These are phyloP conservation scores for Volucella inanis DNA, from an alignment of 2,888 invertebrate species.

Conservation along the genomic window DNA sequence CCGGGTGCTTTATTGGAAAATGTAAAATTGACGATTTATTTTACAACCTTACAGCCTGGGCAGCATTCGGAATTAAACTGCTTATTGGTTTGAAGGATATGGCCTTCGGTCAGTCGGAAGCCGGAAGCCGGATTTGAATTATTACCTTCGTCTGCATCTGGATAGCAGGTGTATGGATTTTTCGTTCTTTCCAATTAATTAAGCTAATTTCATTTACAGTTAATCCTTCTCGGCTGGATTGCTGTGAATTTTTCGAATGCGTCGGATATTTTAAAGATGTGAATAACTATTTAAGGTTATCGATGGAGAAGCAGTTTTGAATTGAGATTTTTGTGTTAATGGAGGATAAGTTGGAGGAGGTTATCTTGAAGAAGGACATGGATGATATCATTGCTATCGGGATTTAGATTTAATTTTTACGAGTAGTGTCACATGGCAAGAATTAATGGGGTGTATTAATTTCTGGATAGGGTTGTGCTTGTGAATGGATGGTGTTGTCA, in stretches of 20 bases:
- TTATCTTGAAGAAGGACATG: neutral
- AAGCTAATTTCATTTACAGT: slow-evolving; percentile 11
- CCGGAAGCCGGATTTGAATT: slow-evolving; percentile 1
- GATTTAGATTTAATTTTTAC: slow-evolving; percentile 4
- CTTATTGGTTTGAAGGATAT: neutral
- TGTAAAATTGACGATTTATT: slow-evolving; percentile 35
- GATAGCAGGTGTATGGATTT: slow-evolving; percentile 32
- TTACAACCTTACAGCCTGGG: neutral
- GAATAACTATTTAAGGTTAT: slow-evolving; percentile 8
- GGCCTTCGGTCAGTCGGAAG: neutral
- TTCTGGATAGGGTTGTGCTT: neutral
- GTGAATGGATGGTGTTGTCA: too few relatives aligned
- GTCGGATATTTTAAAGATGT: too few relatives aligned
- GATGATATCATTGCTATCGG: slow-evolving; percentile 14
- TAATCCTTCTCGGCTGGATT: neutral
- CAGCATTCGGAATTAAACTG: neutral
- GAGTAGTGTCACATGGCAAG: slow-evolving; percentile 10
- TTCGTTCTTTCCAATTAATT: slow-evolving; percentile 30
- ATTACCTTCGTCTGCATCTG: slow-evolving; percentile 1
- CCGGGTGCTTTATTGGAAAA: slow-evolving; percentile 6
- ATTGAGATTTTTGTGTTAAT: neutral
- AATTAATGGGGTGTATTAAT: neutral
- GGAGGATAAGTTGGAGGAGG: neutral
- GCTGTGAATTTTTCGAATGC: neutral
- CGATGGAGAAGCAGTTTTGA: neutral